A percentile compares a stretch with the other conserved stretches of the same genome.
Conservation (phyloP, 2,888 invertebrate genomes). For the Ectobius pallidus region DNA sequence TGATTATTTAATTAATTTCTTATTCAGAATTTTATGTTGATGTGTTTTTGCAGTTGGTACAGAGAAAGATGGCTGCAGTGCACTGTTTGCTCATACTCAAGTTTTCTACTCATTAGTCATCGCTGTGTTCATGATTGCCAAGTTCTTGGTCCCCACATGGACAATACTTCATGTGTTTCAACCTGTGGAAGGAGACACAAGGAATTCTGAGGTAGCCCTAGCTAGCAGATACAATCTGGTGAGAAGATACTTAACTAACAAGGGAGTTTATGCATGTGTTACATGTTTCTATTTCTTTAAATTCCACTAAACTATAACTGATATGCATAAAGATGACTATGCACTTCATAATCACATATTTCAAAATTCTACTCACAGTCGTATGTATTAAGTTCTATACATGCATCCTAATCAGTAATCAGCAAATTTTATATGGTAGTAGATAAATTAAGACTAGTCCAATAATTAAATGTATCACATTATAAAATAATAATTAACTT, state of each 20-base stretch:
- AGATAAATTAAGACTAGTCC: no score
- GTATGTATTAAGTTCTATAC: no score
- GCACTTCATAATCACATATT: no score
- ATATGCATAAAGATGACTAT: no score
- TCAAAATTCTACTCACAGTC: no score
- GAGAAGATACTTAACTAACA: conserved; percentile 32
- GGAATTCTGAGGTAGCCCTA: conserved; percentile 51
- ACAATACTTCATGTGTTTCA: conserved; percentile 50
- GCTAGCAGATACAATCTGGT: conserved; percentile 51
- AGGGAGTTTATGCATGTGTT: background rate
- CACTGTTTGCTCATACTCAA: conserved; percentile 55
- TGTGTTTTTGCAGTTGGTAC: conserved; percentile 51
- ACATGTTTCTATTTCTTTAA: no score
- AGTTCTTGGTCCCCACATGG: conserved; percentile 51
- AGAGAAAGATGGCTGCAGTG: conserved; percentile 53
- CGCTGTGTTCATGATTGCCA: conserved; percentile 46
- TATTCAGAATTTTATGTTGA: background rate
- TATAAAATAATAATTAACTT: no score
- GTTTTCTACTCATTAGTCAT: conserved; percentile 53
- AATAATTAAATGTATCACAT: no score
- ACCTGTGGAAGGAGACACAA: conserved; percentile 49
- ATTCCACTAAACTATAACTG: no score
- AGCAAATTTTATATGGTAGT: no score
- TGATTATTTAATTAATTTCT: no score
- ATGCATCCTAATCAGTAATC: no score